These are phyloP conservation scores for Meandrusa payeni DNA, from an alignment of 2,888 invertebrate species.

Conservation along the genomic window DNA sequence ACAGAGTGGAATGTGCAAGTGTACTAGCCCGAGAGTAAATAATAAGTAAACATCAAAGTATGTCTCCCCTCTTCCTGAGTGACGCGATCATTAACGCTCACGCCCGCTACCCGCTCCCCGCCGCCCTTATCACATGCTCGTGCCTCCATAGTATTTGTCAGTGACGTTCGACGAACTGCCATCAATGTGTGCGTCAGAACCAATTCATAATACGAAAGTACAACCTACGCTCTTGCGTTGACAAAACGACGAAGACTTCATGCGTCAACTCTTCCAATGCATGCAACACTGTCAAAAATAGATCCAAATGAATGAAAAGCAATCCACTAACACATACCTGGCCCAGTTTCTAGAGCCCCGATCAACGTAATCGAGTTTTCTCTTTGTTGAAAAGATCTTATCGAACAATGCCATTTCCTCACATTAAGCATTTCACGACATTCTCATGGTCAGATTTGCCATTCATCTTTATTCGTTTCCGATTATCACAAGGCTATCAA, in stretches of 20 bases:
- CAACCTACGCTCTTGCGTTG: conserved; percentile 35
- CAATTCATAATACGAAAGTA: conserved; percentile 38
- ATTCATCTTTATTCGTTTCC: conserved; percentile 39
- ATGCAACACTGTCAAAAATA: conserved; percentile 55
- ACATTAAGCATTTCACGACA: conserved; percentile 54
- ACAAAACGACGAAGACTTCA: conserved; percentile 33
- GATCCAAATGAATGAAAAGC: conserved; percentile 58
- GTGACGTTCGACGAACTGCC: conserved; percentile 46
- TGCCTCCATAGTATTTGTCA: conserved; percentile 27
- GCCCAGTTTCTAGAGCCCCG: conserved; percentile 64
- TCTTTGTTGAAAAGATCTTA: conserved; percentile 85
- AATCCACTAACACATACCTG: conserved; percentile 70
- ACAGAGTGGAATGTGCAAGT: conserved; percentile 70
- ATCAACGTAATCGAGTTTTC: conserved; percentile 69
- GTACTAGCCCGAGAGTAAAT: conserved; percentile 68
- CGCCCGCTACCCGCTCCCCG: conserved; percentile 37
- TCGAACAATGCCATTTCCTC: conserved; percentile 87
- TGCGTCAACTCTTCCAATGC: conserved; percentile 52
- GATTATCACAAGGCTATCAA: conserved; percentile 26
- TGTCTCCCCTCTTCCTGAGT: conserved; percentile 58
- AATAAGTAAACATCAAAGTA: conserved; percentile 65
- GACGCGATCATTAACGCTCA: conserved; percentile 53
- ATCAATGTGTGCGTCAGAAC: conserved; percentile 57
- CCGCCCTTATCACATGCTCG: conserved; percentile 30
- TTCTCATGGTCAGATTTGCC: conserved; percentile 40